A percentile compares a stretch with the other conserved stretches of the same genome.
These are phyloP conservation scores for Calyptomena viridis DNA, from an alignment of 2,113 vertebrate species.

Conservation along the genomic window DNA sequence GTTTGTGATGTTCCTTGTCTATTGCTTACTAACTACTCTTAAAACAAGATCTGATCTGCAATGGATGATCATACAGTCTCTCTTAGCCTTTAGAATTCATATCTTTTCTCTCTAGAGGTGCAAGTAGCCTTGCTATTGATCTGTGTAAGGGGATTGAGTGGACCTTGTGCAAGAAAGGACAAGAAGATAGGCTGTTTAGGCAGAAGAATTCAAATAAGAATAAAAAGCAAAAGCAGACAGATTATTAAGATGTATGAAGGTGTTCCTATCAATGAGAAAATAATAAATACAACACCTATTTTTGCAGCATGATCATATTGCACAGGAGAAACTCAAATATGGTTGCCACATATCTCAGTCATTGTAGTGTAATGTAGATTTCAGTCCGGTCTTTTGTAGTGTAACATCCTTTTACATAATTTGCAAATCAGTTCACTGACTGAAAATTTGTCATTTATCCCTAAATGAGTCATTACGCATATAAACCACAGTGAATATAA, in stretches of 20 bases:
- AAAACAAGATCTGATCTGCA: not conserved
- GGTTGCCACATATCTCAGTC: not conserved
- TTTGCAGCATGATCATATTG: not conserved
- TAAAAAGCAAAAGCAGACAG: not conserved
- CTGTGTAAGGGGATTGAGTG: not conserved
- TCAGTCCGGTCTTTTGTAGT: not conserved
- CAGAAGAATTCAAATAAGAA: not conserved
- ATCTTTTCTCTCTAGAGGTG: not conserved
- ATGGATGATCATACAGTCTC: not conserved
- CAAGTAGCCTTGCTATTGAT: not conserved
- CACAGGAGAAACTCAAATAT: not conserved
- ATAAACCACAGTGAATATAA: not conserved
- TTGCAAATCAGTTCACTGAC: not conserved
- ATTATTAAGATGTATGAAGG: not conserved
- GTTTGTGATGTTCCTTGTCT: not conserved
- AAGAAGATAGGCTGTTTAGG: too few relatives aligned
- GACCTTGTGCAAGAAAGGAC: too few relatives aligned
- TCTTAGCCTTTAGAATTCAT: not conserved
- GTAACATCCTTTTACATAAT: not conserved
- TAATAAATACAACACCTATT: not conserved
- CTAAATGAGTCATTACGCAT: not conserved
- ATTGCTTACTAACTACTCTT: not conserved
- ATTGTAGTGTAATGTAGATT: not conserved
- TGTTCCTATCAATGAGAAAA: not conserved
- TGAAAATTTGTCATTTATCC: rapidly evolving